Conservation (phyloP, 1,140 invertebrate species). For the Thrips palmi region DNA sequence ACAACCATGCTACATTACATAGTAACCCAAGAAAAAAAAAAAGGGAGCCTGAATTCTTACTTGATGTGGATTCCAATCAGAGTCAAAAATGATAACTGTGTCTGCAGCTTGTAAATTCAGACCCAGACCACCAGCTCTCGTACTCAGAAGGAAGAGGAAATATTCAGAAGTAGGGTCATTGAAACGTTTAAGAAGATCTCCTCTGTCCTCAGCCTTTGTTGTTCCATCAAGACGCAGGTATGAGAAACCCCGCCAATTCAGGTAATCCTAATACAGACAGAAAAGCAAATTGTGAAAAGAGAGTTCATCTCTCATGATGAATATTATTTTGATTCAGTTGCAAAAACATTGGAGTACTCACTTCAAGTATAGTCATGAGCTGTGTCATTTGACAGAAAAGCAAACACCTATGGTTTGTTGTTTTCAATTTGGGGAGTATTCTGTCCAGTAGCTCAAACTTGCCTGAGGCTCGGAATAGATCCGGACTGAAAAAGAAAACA, state of each 20-base stretch:
- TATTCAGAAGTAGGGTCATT: constrained; percentile 38
- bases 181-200: constrained; percentile 37
- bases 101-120: constrained; percentile 51
- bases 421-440: constrained; percentile 45
- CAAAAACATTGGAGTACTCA: too few species aligned
- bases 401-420: constrained; percentile 37
- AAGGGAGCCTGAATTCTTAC: constrained; percentile 8
- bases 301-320: too few species aligned
- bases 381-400: constrained; percentile 63
- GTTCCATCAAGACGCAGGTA: constrained; percentile 38
- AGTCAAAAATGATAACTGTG: constrained; percentile 56
- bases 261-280: too few species aligned
- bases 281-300: too few species aligned
- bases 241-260: constrained; percentile 32
- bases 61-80: constrained; percentile 61
- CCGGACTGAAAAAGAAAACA: constrained; percentile 22
- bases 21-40: neutral
- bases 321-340: too few species aligned
- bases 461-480: constrained; percentile 42
- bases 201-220: constrained; percentile 51
- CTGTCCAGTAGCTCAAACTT: constrained; percentile 55
- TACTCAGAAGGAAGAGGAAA: constrained; percentile 48
- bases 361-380: constrained; percentile 51
- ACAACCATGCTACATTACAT: neutral
- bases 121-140: constrained; percentile 48